Conservation (phyloP, 2,888 invertebrate genomes). For the Schizaphis graminum region DNA sequence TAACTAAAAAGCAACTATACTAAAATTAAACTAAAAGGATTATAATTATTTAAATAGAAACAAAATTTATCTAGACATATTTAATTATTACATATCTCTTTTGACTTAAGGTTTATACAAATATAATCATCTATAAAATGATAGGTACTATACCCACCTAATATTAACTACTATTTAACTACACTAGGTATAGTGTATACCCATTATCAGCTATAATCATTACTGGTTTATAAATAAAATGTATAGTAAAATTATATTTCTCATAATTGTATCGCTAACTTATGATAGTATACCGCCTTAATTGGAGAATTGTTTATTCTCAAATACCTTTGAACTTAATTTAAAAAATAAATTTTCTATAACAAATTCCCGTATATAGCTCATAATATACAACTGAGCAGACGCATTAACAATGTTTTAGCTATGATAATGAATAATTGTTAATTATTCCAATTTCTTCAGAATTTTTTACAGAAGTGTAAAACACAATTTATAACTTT, state of each 20-base stretch:
- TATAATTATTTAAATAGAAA: not conserved
- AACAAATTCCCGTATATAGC: not conserved
- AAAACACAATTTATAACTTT: not conserved
- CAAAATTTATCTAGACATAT: not conserved
- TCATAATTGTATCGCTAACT: slow-evolving; percentile 25
- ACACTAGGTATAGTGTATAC: not conserved
- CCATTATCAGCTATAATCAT: not conserved
- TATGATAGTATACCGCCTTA: not conserved
- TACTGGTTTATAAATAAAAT: not conserved
- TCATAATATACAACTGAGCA: not conserved
- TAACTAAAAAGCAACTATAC: not conserved
- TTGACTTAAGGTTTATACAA: not conserved
- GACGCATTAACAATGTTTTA: slow-evolving; percentile 22
- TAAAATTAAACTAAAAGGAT: not conserved
- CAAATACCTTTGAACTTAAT: slow-evolving; percentile 38
- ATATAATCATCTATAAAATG: not conserved
- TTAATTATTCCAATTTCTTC: slow-evolving; percentile 33
- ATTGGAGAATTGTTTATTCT: slow-evolving; percentile 23
- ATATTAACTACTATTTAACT: not conserved
- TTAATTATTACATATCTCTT: not conserved
- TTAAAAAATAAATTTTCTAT: not conserved
- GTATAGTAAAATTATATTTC: not conserved
- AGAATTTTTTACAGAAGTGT: too few relatives aligned
- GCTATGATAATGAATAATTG: slow-evolving; percentile 25
- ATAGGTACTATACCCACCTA: not conserved